Conservation (phyloP, 2,888 invertebrate species). For the Ichneumoninae sp. region DNA sequence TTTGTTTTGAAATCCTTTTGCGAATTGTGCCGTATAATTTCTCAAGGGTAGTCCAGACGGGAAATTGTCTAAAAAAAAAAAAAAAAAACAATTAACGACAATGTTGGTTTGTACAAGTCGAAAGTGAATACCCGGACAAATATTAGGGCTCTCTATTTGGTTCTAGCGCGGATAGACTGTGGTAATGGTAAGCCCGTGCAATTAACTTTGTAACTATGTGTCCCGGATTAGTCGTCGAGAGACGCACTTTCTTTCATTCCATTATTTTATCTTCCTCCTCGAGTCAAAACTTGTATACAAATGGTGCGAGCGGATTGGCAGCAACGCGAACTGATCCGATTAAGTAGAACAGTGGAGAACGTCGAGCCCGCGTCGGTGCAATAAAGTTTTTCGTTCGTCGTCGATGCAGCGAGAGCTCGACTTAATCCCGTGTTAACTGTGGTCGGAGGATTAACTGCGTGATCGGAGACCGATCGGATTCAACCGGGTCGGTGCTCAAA, state of each 20-base stretch:
- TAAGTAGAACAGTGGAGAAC: constrained; percentile 26
- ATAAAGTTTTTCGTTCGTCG: constrained; percentile 13
- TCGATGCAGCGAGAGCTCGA: neutral
- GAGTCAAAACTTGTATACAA: constrained; percentile 34
- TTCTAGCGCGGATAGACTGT: neutral
- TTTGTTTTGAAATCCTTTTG: too few species aligned
- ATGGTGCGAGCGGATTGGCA: constrained; percentile 6
- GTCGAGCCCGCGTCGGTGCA: neutral
- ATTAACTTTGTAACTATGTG: neutral
- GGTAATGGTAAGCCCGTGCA: neutral
- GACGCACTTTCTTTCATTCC: neutral
- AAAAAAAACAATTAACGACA: too few species aligned
- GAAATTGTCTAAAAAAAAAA: too few species aligned
- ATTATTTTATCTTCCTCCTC: constrained; percentile 2
- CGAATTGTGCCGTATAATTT: too few species aligned
- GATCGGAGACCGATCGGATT: constrained; percentile 13
- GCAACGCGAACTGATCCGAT: constrained; percentile 38
- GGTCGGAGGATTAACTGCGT: constrained; percentile 43
- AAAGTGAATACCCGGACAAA: too few species aligned
- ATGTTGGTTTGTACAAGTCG: too few species aligned
- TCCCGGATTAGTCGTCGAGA: constrained; percentile 26
- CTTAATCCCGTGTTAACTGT: constrained; percentile 51
- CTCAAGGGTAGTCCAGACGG: too few species aligned
- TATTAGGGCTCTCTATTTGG: too few species aligned
- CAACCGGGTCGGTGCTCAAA: neutral